Conservation (phyloP, 2,797 vertebrate genomes). For the Urocyon cinereoargenteus region DNA sequence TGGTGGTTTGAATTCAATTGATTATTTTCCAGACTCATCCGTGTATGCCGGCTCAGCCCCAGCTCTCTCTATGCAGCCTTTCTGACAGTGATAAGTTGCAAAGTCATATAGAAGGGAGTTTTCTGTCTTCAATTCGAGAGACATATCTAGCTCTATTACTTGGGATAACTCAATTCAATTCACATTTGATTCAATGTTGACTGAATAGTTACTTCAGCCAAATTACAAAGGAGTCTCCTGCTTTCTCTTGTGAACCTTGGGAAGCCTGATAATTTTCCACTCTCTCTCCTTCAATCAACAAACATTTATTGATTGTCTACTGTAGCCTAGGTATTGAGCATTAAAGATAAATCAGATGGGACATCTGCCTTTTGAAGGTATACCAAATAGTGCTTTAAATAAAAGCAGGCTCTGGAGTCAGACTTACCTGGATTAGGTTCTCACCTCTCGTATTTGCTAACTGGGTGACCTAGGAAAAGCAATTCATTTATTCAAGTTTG, state of each 20-base stretch:
- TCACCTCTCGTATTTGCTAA: neutral
- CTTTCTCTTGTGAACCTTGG: slow-evolving; percentile 58
- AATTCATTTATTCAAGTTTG: neutral
- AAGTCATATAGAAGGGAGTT: slow-evolving; percentile 81
- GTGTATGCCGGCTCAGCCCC: slow-evolving; percentile 43
- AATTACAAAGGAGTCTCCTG: slow-evolving; percentile 80
- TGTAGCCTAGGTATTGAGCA: slow-evolving; percentile 59
- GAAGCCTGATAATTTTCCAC: slow-evolving; percentile 72
- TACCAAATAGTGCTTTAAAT: slow-evolving; percentile 54
- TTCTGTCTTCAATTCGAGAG: slow-evolving; percentile 75
- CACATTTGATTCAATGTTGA: slow-evolving; percentile 83
- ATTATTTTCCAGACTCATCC: slow-evolving; percentile 75
- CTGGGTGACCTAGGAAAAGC: neutral
- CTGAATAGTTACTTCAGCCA: slow-evolving; percentile 81
- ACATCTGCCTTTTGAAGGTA: slow-evolving; percentile 31
- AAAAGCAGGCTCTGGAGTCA: slow-evolving; percentile 11
- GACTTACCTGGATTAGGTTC: neutral
- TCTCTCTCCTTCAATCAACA: slow-evolving; percentile 74
- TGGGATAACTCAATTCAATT: slow-evolving; percentile 83
- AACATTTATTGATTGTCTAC: slow-evolving; percentile 68
- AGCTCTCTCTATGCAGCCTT: slow-evolving; percentile 50
- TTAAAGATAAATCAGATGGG: slow-evolving; percentile 69
- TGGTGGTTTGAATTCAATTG: slow-evolving; percentile 82
- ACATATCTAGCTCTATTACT: slow-evolving; percentile 80
- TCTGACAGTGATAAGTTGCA: slow-evolving; percentile 84